Evolutionary conservation across 2,797 vertebrate species (phyloP), one percentile per base, ranked within the genome.

Genomic region (Sciurus vulgaris): DNA sequence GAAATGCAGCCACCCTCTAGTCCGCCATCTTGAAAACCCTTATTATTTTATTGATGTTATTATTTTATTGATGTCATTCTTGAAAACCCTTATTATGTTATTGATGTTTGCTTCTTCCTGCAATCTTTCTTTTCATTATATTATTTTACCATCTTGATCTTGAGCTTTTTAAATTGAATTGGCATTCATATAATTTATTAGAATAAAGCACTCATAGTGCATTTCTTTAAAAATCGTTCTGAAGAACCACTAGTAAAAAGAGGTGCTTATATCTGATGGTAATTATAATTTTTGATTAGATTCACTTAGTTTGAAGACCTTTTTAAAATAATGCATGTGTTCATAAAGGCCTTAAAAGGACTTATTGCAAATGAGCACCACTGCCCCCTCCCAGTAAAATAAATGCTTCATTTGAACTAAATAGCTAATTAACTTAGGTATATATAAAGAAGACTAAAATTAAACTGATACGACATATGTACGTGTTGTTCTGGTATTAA

Each of bases 81-180:
- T n/a, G n/a, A n/a, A n/a, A n/a, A n/a, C n/a, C n/a, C n/a, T n/a
- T n/a, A n/a, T n/a, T n/a, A n/a, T n/a, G n/a, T n/a, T n/a, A n/a
- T n/a, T n/a, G n/a, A n/a, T n/a, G n/a, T n/a, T 92, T 94, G 33
- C 72, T 89, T 87, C 33, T 22, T 90, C 51, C 35, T 91, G 38
- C 33, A 93, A 41, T 76, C 10, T 30, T 77, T 91, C 72, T 78
- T 74, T 51, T 84, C 86, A 33, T 85, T 81, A 2, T 5, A 38
- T 79, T 86, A 51, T 89, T 89, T 86, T 10, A 41, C 44, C 24
- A 67, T 69, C n/a, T 61, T 38, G 28, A 86, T 56, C 65, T 89
- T 86, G 12, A 87, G 5, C 6, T 82, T 74, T 38, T 41, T 93
- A 86, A 79, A 84, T 86, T 93, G 26, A 95, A 86, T 94, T 94